Conservation (phyloP, 2,797 vertebrate species). For the Clarias fuscus region DNA sequence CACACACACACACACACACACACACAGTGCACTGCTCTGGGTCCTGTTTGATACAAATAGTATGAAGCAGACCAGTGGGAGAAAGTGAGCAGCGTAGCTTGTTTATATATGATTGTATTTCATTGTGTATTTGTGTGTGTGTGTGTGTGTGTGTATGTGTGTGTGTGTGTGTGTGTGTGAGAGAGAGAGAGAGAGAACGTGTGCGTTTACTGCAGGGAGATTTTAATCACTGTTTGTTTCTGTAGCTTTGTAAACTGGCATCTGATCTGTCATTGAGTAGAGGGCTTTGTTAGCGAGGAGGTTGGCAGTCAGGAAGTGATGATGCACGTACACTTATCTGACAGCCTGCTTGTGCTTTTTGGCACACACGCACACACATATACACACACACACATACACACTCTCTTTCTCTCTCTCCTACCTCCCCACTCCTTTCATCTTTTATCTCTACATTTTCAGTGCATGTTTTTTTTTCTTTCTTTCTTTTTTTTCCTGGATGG, state of each 20-base stretch:
- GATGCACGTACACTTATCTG: slow-evolving; percentile 53
- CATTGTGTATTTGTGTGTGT: not conserved
- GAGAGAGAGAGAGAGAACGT: too few relatives aligned
- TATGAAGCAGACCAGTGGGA: slow-evolving; percentile 2
- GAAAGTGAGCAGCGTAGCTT: slow-evolving; percentile 16
- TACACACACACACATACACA: slow-evolving; percentile 4
- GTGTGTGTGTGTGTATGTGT: slow-evolving; percentile 31
- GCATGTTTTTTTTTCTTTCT: slow-evolving; percentile 3
- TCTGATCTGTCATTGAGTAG: slow-evolving; percentile 55
- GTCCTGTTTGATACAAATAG: not conserved
- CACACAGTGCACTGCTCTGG: not conserved
- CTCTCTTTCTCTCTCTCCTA: not conserved
- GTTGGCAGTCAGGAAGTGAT: slow-evolving; percentile 49
- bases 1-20: not conserved
- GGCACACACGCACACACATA: slow-evolving; percentile 12
- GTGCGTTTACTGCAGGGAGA: slow-evolving; percentile 45
- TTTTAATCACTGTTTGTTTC: slow-evolving; percentile 54
- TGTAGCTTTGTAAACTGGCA: slow-evolving; percentile 54
- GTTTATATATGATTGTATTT: slow-evolving; percentile 12
- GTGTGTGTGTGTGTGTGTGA: slow-evolving; percentile 28
- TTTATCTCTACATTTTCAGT: slow-evolving; percentile 28
- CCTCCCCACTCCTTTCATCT: slow-evolving; percentile 5
- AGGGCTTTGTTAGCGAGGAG: slow-evolving; percentile 47
- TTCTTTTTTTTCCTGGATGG: slow-evolving; percentile 1
- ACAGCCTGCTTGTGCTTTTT: slow-evolving; percentile 49